phyloP scores from a whole-genome alignment of 1,140 invertebrate genomes.

The Drosophila pallidifrons region DNA sequence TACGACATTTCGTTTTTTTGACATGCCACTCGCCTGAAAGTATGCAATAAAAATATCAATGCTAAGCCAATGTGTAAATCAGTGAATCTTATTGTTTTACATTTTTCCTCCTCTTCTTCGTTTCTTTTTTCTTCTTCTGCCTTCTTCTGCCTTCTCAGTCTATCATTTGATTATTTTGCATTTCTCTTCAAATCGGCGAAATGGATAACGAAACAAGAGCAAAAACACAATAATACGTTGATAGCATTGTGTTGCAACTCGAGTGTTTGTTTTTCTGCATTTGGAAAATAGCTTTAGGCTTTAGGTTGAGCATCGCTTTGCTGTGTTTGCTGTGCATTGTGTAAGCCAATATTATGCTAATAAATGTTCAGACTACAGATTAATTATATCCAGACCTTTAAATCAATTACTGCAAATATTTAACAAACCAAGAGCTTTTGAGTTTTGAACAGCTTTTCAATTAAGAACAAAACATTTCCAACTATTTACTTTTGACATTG shows the following conservation, averaged over 20 bases:
- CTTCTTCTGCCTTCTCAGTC: slow-evolving; percentile 24
- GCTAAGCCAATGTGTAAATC: slow-evolving; percentile 79
- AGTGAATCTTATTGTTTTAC: slow-evolving; percentile 78
- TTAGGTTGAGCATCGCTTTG: neutral
- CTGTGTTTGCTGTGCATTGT: neutral
- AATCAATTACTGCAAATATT: neutral
- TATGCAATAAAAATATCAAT: slow-evolving; percentile 80
- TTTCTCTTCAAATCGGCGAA: slow-evolving; percentile 14
- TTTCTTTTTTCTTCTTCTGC: neutral
- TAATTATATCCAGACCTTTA: neutral
- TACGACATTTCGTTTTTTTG: slow-evolving; percentile 61
- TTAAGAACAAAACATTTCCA: too few relatives aligned
- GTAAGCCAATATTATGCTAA: slow-evolving; percentile 10
- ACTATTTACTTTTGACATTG: neutral
- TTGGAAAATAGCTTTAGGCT: neutral
- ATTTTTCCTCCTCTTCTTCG: slow-evolving; percentile 34
- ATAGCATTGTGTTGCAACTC: slow-evolving; percentile 10
- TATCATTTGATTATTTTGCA: slow-evolving; percentile 44
- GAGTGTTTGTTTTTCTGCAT: neutral
- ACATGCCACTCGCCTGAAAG: slow-evolving; percentile 60
- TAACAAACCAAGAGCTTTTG: neutral
- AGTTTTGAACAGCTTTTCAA: neutral
- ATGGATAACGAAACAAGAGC: neutral
- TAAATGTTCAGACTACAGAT: neutral
- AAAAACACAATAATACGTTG: neutral